Evolutionary conservation across 2,113 vertebrate genomes (phyloP).

Genomic region (Ginglymostoma cirratum): DNA sequence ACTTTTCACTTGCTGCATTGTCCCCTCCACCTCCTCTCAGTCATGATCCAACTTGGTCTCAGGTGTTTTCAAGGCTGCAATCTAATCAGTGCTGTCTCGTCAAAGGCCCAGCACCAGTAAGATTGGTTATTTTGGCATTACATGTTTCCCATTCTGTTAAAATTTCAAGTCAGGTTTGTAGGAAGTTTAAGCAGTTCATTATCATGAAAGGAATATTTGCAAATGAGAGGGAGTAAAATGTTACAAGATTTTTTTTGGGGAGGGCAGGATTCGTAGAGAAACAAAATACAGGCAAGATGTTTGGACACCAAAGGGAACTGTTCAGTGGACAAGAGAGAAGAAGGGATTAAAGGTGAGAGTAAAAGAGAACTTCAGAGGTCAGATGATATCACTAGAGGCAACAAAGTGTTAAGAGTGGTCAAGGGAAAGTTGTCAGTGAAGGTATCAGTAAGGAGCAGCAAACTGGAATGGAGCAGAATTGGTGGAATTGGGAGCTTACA

Average conservation of each 20-base stretch:
- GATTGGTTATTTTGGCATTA: background rate
- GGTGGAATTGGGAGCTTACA: background rate
- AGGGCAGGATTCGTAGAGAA: background rate
- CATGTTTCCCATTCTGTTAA: background rate
- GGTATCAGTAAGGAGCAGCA: background rate
- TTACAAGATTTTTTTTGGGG: background rate
- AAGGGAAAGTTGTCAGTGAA: background rate
- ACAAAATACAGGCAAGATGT: background rate
- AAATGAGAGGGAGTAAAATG: background rate
- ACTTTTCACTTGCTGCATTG: background rate
- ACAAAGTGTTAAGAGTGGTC: background rate
- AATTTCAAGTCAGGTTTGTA: background rate
- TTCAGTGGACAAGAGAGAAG: background rate
- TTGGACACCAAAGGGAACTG: background rate
- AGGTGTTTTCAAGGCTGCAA: background rate
- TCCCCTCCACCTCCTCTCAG: background rate
- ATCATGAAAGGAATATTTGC: background rate
- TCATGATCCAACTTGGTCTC: background rate
- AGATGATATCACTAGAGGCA: background rate
- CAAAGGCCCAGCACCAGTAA: background rate
- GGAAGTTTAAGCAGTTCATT: background rate
- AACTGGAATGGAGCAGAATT: background rate
- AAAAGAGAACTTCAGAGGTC: background rate
- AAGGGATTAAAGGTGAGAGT: background rate
- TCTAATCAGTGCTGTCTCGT: background rate